A percentile compares a stretch with the other conserved stretches of the same genome.
Conservation (phyloP, 2,113 vertebrate species). For the Columbina picui region DNA sequence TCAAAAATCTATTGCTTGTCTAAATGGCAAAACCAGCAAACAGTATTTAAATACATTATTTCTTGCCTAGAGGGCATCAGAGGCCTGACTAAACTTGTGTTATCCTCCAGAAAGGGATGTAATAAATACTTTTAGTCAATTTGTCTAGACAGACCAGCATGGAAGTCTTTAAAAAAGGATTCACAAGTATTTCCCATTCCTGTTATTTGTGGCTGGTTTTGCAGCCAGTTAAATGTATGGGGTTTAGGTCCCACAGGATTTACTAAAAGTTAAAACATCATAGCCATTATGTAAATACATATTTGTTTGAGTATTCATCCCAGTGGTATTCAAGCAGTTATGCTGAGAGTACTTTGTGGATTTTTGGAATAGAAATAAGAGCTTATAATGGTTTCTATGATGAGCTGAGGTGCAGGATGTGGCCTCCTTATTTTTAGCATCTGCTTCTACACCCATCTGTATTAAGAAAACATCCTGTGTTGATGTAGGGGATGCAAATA, state of each 20-base stretch:
- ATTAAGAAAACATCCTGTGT: conserved; percentile 23
- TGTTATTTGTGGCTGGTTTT: background rate
- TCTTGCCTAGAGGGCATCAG: background rate
- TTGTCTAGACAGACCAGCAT: background rate
- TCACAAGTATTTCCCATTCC: background rate
- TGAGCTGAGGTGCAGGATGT: conserved; percentile 8
- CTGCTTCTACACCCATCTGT: background rate
- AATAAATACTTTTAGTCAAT: background rate
- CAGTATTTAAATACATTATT: background rate
- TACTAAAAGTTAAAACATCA: background rate
- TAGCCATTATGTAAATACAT: background rate
- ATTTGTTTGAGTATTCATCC: background rate
- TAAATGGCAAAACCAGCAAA: background rate
- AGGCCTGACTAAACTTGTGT: background rate
- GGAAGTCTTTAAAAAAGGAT: background rate
- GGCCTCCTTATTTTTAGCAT: conserved; percentile 24
- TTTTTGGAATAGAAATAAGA: conserved; percentile 15
- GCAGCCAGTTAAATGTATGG: background rate
- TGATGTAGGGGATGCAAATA: background rate
- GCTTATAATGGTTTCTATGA: background rate
- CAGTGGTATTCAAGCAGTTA: background rate
- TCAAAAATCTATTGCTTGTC: background rate
- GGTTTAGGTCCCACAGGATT: background rate
- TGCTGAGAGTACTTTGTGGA: background rate
- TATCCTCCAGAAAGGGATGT: background rate